Conservation (phyloP, 2,797 vertebrate genomes). For the Hoplostethus mediterraneus region DNA sequence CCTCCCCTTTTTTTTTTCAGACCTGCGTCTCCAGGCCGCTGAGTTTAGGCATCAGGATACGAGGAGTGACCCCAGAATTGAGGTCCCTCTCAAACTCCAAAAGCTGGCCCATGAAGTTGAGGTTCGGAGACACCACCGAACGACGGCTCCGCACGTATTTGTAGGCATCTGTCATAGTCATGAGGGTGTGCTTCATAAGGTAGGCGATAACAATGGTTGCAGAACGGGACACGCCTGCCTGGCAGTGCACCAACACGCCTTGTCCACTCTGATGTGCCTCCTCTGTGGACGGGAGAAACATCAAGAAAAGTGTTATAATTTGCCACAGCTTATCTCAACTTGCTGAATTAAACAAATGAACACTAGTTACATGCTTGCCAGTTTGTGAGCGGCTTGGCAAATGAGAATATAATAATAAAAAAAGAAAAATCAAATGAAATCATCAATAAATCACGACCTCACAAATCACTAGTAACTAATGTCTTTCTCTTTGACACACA, state of each 20-base stretch:
- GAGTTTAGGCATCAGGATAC: slow-evolving; percentile 90
- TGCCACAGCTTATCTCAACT: slow-evolving; percentile 7
- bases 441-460: too few species aligned
- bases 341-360: slow-evolving; percentile 2
- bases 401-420: too few species aligned
- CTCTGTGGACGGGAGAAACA: slow-evolving; percentile 77
- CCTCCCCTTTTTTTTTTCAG: slow-evolving; percentile 41
- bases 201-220: slow-evolving; percentile 92
- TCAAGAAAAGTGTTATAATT: neutral
- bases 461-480: too few species aligned
- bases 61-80: slow-evolving; percentile 90
- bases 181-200: slow-evolving; percentile 93
- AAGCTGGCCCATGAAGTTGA: slow-evolving; percentile 94
- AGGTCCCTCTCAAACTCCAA: slow-evolving; percentile 92
- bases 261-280: slow-evolving; percentile 90
- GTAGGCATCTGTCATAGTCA: slow-evolving; percentile 93
- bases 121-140: slow-evolving; percentile 90
- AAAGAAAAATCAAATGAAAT: too few species aligned
- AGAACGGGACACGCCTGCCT: slow-evolving; percentile 91
- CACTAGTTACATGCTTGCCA: neutral
- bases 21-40: slow-evolving; percentile 90
- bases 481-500: neutral
- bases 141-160: slow-evolving; percentile 90
- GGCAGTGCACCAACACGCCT: slow-evolving; percentile 91
- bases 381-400: too few species aligned